Evolutionary conservation across 2,888 invertebrate genomes (phyloP).

Genomic region (Cephonodes hylas): DNA sequence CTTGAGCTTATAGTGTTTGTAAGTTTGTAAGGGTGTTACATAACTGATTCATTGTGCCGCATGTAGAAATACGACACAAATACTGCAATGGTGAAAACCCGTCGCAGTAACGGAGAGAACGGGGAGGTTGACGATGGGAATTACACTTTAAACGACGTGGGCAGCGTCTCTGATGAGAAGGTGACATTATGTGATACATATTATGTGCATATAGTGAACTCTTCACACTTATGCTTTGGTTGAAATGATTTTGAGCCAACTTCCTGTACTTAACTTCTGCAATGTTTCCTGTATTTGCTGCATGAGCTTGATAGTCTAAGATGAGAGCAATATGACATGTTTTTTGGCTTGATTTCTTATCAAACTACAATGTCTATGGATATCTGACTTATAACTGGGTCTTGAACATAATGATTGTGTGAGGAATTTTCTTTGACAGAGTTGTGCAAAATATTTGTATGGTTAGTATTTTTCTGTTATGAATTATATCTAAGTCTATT

Average conservation of each 20-base stretch:
- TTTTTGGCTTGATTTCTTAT: not conserved
- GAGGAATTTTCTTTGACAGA: not conserved
- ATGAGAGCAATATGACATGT: not conserved
- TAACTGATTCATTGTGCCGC: slow-evolving; percentile 54
- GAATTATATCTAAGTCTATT: too few relatives aligned
- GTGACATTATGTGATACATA: slow-evolving; percentile 61
- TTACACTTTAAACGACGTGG: slow-evolving; percentile 72
- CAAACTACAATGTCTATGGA: not conserved
- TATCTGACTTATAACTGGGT: too few relatives aligned
- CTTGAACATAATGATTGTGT: not conserved
- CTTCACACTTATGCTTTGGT: slow-evolving; percentile 46
- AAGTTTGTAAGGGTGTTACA: slow-evolving; percentile 51
- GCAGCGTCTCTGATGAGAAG: slow-evolving; percentile 77
- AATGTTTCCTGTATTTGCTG: slow-evolving; percentile 30
- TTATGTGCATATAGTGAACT: slow-evolving; percentile 23
- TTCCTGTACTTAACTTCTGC: slow-evolving; percentile 59
- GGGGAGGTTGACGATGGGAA: slow-evolving; percentile 76
- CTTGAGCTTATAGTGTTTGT: slow-evolving; percentile 48
- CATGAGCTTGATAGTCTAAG: slow-evolving; percentile 53
- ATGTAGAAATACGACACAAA: slow-evolving; percentile 58
- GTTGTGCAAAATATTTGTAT: not conserved
- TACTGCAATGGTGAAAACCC: slow-evolving; percentile 79
- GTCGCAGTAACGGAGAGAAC: slow-evolving; percentile 79
- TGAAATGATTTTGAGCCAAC: slow-evolving; percentile 43
- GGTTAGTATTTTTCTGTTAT: too few relatives aligned